These are phyloP conservation scores for Enteromius mattozi DNA, from an alignment of 2,797 vertebrate species.

Conservation along the genomic window DNA sequence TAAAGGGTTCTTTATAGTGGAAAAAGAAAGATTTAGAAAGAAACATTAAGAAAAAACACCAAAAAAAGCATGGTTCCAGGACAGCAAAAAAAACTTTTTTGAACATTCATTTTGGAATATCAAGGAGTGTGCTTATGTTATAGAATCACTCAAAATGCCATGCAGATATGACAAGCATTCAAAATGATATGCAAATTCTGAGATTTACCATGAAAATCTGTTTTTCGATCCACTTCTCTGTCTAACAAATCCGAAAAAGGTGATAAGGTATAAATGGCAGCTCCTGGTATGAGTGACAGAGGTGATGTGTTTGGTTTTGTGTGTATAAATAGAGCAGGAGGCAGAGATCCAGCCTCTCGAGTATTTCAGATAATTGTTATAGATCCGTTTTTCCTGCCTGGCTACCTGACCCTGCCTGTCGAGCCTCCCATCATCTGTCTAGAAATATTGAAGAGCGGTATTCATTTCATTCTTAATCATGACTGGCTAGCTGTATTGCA, in stretches of 20 bases:
- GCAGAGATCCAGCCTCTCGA: slow-evolving; percentile 41
- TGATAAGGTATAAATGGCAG: slow-evolving; percentile 31
- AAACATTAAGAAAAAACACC: background rate
- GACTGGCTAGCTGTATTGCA: background rate
- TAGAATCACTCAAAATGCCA: background rate
- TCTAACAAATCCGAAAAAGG: slow-evolving; percentile 11
- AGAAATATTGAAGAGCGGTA: slow-evolving; percentile 12
- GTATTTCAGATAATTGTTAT: slow-evolving; percentile 62
- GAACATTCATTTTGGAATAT: background rate
- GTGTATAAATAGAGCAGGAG: slow-evolving; percentile 40
- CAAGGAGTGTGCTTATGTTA: background rate
- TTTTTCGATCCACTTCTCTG: background rate
- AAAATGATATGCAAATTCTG: background rate
- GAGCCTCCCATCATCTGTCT: background rate
- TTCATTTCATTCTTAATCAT: slow-evolving; percentile 32
- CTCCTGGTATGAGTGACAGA: slow-evolving; percentile 19
- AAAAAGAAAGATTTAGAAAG: background rate
- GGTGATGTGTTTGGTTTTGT: slow-evolving; percentile 33
- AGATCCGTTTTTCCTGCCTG: slow-evolving; percentile 53
- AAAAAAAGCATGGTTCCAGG: background rate
- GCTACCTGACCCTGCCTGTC: slow-evolving; percentile 42
- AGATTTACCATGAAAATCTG: background rate
- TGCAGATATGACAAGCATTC: background rate
- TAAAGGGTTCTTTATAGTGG: background rate
- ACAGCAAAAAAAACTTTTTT: background rate